phyloP scores from a whole-genome alignment of 2,888 invertebrate species.

The Mesochorus sp. region DNA sequence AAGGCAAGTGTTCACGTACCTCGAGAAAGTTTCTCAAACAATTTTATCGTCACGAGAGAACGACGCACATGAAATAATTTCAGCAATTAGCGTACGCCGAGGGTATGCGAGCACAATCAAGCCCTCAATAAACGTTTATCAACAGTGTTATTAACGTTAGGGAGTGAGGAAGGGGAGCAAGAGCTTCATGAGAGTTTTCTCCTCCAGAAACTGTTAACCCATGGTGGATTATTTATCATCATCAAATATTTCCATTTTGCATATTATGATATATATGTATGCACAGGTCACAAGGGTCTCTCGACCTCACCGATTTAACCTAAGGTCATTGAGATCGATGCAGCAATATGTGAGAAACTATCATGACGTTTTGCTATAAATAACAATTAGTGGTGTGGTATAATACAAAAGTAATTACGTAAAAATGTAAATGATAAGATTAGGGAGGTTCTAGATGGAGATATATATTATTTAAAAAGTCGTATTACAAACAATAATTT shows the following conservation, averaged over 20 bases:
- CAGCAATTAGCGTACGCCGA: slow-evolving; percentile 47
- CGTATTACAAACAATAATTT: too few species aligned
- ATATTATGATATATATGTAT: background rate
- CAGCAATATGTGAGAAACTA: slow-evolving; percentile 29
- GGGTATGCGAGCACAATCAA: background rate
- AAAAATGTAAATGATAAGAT: too few species aligned
- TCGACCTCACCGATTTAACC: background rate
- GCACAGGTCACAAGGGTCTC: background rate
- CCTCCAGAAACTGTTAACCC: background rate
- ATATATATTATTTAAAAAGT: too few species aligned
- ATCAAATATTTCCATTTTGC: slow-evolving; percentile 41
- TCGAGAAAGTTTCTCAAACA: slow-evolving; percentile 42
- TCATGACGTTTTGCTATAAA: too few species aligned
- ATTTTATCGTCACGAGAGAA: slow-evolving; percentile 41
- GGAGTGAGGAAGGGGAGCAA: slow-evolving; percentile 2
- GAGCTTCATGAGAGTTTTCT: slow-evolving; percentile 15
- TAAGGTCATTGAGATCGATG: slow-evolving; percentile 25
- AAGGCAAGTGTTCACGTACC: background rate
- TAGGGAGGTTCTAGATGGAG: too few species aligned
- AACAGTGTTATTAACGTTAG: slow-evolving; percentile 55
- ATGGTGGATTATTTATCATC: slow-evolving; percentile 52
- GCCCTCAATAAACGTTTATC: slow-evolving; percentile 43
- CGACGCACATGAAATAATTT: slow-evolving; percentile 50
- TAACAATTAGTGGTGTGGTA: too few species aligned
- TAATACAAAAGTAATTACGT: too few species aligned